Base-by-base conservation (phyloP, 2,113 vertebrate genomes). In the Gallinago undulata region DNA sequence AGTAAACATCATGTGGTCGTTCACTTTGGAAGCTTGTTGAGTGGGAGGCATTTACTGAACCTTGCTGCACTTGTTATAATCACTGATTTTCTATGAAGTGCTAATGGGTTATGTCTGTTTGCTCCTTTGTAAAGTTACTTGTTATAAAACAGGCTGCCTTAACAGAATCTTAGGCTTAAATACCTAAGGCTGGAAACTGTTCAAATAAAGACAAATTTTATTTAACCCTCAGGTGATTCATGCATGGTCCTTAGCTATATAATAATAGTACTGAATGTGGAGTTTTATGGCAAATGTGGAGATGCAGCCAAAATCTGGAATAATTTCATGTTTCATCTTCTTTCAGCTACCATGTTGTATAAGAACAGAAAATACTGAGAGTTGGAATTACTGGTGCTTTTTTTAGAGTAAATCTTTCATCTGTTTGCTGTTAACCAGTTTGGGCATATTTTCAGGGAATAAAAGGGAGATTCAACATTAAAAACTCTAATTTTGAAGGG, bases 1-100 rank as follows among this genome's bases (percentile, higher is more conserved):
- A 81, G 35, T 97, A 98, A 98, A 98, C 97, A 98, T 98, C 98
- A 98, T 97, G 97, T 98, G 98, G 81, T 94, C 47, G 10, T 96
- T 95, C 94, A 76, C 90, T 90, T 96, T 96, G 94, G 95, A 97
- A 92, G 83, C 80, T 94, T 78, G 84, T 90, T 69, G 91, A 96
- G 96, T 97, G 89, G 90, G 94, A 97, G 95, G 77, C 80, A 95
- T 95, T 86, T 92, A 56, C 81, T 85, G 63, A 94, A 84, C 94
- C 75, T 89, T 83, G 59, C 51, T 72, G 75, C 69, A 31, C 78
- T 92, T 77, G 94, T 75, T 76, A 41, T 94, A 75, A 77, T 94
- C 85, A 33, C 89, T 73, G 94, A 78, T 83, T 91, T 80, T 93
- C 64, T 67, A 16, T 51, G 66, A 78, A 86, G 41, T 80, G 62